These are phyloP conservation scores for Oreochromis grahami DNA, from an alignment of 2,797 vertebrate species.

Conservation along the genomic window DNA sequence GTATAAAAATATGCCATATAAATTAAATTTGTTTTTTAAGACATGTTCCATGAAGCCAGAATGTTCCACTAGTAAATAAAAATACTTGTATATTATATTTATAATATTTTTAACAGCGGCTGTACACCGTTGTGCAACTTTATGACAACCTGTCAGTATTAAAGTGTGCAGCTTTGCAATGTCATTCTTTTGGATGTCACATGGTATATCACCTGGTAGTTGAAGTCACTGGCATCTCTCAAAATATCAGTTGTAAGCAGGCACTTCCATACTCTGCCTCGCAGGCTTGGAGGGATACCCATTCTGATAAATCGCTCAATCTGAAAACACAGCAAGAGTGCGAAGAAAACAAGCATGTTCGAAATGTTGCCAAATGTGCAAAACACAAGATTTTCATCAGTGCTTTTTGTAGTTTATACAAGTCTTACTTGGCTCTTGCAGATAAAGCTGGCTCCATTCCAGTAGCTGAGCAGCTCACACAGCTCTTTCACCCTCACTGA, in stretches of 20 bases:
- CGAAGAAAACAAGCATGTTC: not conserved
- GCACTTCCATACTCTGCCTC: conserved; percentile 75
- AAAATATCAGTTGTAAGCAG: conserved; percentile 62
- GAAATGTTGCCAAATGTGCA: not conserved
- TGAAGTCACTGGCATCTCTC: conserved; percentile 58
- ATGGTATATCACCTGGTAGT: conserved; percentile 65
- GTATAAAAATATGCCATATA: not conserved
- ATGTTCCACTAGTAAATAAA: not conserved
- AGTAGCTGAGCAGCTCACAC: conserved; percentile 78
- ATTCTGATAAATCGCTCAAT: conserved; percentile 73
- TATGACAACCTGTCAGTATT: not conserved
- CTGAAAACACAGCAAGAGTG: conserved; percentile 34
- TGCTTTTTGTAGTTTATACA: not conserved
- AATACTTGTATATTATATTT: not conserved
- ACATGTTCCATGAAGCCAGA: not conserved
- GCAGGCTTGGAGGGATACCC: conserved; percentile 70
- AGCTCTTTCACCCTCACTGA: conserved; percentile 69
- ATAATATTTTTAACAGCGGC: not conserved
- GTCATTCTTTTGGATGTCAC: not conserved
- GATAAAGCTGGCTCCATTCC: conserved; percentile 75
- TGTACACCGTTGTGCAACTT: not conserved
- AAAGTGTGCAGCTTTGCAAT: not conserved
- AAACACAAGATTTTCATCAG: not conserved
- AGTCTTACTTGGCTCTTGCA: conserved; percentile 72
- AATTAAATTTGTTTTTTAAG: not conserved